These are phyloP conservation scores for Mallotus villosus DNA, from an alignment of 2,797 vertebrate genomes.

Conservation along the genomic window DNA sequence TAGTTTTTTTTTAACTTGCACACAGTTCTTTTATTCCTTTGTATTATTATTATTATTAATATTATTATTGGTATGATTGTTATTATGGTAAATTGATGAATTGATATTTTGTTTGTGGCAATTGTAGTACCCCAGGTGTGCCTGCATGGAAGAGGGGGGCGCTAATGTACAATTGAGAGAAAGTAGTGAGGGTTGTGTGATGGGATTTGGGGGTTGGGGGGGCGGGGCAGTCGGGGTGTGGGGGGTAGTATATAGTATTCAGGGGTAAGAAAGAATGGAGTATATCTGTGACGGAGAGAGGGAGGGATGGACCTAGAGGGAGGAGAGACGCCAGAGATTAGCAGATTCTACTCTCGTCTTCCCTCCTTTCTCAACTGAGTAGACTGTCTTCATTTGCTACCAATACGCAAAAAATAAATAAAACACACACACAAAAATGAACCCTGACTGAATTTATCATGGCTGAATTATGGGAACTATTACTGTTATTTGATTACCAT, in stretches of 20 bases:
- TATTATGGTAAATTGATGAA: not conserved
- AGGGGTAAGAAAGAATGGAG: not conserved
- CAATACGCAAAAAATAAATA: slow-evolving; percentile 22
- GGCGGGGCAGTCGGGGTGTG: not conserved
- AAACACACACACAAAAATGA: slow-evolving; percentile 4
- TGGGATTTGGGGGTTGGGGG: not conserved
- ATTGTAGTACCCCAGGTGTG: slow-evolving; percentile 20
- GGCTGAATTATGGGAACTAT: slow-evolving; percentile 27
- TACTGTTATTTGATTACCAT: not conserved
- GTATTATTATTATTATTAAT: slow-evolving; percentile 27
- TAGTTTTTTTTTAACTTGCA: not conserved
- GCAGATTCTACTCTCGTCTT: not conserved
- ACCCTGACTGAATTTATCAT: slow-evolving; percentile 30
- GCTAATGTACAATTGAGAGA: not conserved
- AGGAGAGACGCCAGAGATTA: not conserved
- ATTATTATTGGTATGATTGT: slow-evolving; percentile 8
- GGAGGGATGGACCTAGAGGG: not conserved
- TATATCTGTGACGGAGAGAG: not conserved
- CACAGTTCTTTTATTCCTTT: slow-evolving; percentile 9
- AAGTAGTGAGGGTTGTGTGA: not conserved
- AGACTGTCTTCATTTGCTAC: slow-evolving; percentile 24
- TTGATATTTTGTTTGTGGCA: slow-evolving; percentile 6
- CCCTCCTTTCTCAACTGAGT: not conserved
- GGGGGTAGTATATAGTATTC: not conserved
- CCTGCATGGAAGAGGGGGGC: slow-evolving; percentile 2